Percentiles rank a stretch among this genome's conserved stretches.
Evolutionary conservation across 2,888 invertebrate genomes (phyloP).

Genomic region (Ormyrus pomaceus): DNA sequence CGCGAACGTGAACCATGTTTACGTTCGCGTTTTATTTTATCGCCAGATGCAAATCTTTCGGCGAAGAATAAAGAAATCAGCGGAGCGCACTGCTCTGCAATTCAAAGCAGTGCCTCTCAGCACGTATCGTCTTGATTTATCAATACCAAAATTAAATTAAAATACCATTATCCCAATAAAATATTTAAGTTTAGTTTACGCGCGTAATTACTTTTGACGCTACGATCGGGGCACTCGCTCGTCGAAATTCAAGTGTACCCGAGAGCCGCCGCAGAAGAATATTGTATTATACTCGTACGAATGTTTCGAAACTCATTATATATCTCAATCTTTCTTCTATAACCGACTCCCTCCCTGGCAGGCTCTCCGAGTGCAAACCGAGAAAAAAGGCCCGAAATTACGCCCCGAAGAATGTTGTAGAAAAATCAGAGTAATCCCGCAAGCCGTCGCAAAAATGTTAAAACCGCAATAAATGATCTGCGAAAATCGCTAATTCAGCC

Average conservation of each 20-base stretch:
- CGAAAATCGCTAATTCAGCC: slow-evolving; percentile 36
- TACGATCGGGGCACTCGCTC: too few species aligned
- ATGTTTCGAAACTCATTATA: neutral
- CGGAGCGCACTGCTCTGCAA: too few species aligned
- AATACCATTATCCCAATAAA: too few species aligned
- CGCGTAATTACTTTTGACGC: too few species aligned
- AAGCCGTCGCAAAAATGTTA: slow-evolving; percentile 15
- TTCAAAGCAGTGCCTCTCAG: neutral
- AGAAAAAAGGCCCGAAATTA: slow-evolving; percentile 9
- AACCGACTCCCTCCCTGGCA: neutral
- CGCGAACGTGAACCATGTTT: neutral
- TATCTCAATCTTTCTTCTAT: slow-evolving; percentile 8
- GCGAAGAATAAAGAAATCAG: too few species aligned
- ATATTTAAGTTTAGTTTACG: too few species aligned
- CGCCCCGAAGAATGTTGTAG: neutral
- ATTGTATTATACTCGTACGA: neutral
- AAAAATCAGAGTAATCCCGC: slow-evolving; percentile 15
- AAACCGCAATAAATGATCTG: slow-evolving; percentile 46
- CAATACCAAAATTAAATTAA: too few species aligned
- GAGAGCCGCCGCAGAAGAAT: too few species aligned
- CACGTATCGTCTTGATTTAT: too few species aligned
- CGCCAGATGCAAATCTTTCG: too few species aligned
- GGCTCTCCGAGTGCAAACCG: neutral
- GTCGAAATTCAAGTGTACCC: too few species aligned
- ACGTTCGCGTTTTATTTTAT: too few species aligned